Conservation (phyloP, 2,888 invertebrate genomes). For the Chorisops tibialis region DNA sequence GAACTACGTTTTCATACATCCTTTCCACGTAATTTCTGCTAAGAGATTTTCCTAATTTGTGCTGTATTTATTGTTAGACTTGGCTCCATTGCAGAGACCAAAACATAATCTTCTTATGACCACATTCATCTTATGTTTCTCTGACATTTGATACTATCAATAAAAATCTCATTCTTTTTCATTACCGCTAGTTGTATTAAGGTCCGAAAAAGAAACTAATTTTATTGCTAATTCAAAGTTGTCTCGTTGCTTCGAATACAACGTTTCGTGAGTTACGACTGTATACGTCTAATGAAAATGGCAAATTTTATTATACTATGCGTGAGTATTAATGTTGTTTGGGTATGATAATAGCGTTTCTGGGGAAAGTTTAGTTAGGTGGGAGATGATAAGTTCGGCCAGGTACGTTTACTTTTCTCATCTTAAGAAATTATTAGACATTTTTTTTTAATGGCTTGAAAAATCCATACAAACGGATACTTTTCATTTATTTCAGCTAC, state of each 20-base stretch:
- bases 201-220: conserved; percentile 12
- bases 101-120: conserved; percentile 21
- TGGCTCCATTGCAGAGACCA: background rate
- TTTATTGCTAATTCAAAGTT: conserved; percentile 20
- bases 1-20: conserved; percentile 9
- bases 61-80: conserved; percentile 3
- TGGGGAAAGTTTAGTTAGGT: no score
- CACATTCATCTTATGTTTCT: conserved; percentile 23
- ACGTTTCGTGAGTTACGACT: background rate
- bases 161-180: conserved; percentile 27
- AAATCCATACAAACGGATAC: no score
- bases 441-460: no score
- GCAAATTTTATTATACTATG: no score
- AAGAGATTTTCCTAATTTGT: conserved; percentile 15
- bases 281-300: background rate
- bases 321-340: no score
- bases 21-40: conserved; percentile 11
- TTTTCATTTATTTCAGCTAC: no score
- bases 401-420: no score
- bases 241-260: background rate
- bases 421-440: no score
- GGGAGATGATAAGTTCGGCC: no score
- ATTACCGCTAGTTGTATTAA: conserved; percentile 17
- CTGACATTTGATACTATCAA: conserved; percentile 23
- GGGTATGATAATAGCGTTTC: no score